Evolutionary conservation across 2,113 vertebrate genomes (phyloP).

Genomic region (Xiphias gladius): DNA sequence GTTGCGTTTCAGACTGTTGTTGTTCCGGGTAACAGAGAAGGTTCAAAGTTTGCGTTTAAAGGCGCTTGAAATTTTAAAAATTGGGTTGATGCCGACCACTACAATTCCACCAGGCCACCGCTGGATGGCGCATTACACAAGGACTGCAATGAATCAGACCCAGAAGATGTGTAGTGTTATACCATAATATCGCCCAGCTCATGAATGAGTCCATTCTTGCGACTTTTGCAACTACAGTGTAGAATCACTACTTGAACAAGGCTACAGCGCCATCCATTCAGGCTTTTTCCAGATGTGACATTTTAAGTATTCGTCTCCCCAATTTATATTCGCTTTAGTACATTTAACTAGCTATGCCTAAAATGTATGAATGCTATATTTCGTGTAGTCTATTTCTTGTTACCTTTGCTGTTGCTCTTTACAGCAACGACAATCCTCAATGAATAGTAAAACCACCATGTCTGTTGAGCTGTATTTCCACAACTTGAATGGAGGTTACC

Average conservation of each 20-base stretch:
- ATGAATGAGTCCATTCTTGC: background rate
- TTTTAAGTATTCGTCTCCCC: background rate
- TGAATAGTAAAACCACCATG: background rate
- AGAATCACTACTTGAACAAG: background rate
- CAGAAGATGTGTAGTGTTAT: background rate
- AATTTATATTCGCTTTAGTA: background rate
- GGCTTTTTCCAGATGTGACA: background rate
- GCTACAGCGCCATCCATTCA: background rate
- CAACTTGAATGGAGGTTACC: background rate
- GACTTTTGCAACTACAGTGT: background rate
- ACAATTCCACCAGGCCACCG: background rate
- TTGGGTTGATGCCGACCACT: accelerated
- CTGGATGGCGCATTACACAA: constrained; percentile 37
- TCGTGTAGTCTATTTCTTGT: background rate
- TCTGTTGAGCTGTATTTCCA: background rate
- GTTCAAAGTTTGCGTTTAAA: constrained; percentile 15
- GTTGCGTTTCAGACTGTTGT: constrained; percentile 23
- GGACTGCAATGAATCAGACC: accelerated
- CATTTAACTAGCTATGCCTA: background rate
- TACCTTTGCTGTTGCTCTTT: background rate
- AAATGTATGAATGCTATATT: background rate
- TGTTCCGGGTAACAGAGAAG: constrained; percentile 54
- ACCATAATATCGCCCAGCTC: background rate
- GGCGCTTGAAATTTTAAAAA: background rate
- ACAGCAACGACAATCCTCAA: background rate